Evolutionary conservation across 2,888 invertebrate species (phyloP).

Genomic region (Fragum fragum): DNA sequence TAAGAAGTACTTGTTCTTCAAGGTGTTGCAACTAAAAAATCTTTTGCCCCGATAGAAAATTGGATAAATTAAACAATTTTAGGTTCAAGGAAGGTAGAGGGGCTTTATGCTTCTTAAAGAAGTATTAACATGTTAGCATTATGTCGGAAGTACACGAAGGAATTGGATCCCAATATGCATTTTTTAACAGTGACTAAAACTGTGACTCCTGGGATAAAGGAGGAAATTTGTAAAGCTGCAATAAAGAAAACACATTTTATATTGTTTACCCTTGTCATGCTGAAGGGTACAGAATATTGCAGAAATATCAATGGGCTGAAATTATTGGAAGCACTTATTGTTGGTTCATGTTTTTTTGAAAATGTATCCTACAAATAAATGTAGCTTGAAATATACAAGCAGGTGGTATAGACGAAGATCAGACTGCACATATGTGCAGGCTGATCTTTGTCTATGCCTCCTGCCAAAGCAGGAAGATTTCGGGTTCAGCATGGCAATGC

Average conservation of each 20-base stretch:
- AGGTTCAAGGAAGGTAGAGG: neutral
- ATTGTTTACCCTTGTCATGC: too few species aligned
- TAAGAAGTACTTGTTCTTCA: neutral
- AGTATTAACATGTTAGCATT: neutral
- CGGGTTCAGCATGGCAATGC: too few species aligned
- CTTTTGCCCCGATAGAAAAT: neutral
- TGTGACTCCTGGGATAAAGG: neutral
- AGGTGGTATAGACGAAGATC: too few species aligned
- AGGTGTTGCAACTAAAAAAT: constrained; percentile 10
- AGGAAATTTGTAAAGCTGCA: neutral
- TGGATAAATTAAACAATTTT: neutral
- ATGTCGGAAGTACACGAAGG: neutral
- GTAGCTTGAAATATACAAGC: too few species aligned
- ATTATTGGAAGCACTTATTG: too few species aligned
- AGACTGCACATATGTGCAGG: too few species aligned
- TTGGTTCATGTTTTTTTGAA: too few species aligned
- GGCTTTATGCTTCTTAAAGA: neutral
- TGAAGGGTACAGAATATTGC: too few species aligned
- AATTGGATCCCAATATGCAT: neutral
- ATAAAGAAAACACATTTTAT: neutral
- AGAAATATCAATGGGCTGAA: too few species aligned
- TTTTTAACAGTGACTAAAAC: neutral
- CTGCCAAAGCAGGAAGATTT: too few species aligned
- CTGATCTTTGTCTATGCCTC: too few species aligned
- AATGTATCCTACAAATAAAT: too few species aligned